These are phyloP conservation scores for Lethenteron reissneri DNA, from an alignment of 2,113 vertebrate species.

Conservation along the genomic window DNA sequence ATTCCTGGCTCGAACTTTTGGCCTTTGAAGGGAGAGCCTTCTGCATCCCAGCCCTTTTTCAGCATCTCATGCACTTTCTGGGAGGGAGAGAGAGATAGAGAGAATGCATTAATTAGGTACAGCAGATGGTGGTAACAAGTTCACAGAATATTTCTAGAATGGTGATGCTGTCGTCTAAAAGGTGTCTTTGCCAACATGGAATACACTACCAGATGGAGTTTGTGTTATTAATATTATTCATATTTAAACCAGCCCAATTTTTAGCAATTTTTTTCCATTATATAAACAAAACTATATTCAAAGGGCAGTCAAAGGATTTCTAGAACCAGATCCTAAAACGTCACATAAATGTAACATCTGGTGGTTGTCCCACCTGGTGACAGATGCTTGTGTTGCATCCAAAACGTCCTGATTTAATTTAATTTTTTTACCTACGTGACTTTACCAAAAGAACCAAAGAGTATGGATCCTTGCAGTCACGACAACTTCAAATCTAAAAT, in stretches of 20 bases:
- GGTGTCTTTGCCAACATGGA: neutral
- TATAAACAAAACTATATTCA: too few relatives aligned
- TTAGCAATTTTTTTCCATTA: neutral
- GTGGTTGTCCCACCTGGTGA: too few relatives aligned
- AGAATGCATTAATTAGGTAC: neutral
- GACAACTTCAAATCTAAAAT: too few relatives aligned
- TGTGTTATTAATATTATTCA: neutral
- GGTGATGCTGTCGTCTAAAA: neutral
- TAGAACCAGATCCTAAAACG: too few relatives aligned
- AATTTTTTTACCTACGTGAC: too few relatives aligned
- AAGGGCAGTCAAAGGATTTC: too few relatives aligned
- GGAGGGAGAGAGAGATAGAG: neutral
- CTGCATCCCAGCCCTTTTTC: conserved; percentile 91
- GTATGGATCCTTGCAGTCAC: too few relatives aligned
- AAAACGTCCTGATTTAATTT: too few relatives aligned
- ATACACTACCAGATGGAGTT: neutral
- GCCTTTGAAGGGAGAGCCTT: conserved; percentile 77
- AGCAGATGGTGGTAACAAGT: neutral
- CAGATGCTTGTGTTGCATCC: too few relatives aligned
- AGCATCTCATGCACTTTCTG: conserved; percentile 97
- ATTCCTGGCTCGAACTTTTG: conserved; percentile 79
- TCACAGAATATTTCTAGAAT: neutral
- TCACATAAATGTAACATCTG: too few relatives aligned
- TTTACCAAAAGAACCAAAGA: too few relatives aligned
- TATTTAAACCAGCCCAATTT: neutral